Percentiles rank a stretch among this genome's conserved stretches.
These are phyloP conservation scores for Zaprionus bogoriensis DNA, from an alignment of 2,888 invertebrate genomes.

Conservation along the genomic window DNA sequence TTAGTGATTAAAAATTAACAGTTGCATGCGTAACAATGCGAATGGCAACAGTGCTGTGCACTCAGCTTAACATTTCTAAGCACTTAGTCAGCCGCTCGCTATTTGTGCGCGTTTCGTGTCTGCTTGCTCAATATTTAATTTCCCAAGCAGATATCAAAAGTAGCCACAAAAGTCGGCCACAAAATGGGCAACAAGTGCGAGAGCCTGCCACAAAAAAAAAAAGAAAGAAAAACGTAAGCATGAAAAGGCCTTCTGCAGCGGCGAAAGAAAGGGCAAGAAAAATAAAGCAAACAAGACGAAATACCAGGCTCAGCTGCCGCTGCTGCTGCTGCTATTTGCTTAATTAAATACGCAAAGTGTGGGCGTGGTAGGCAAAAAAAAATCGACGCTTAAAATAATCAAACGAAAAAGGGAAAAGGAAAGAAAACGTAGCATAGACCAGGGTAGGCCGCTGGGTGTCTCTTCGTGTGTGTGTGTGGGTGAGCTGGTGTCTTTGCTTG, in stretches of 20 bases:
- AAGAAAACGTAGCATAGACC: slow-evolving; percentile 5
- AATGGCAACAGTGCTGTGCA: too few species aligned
- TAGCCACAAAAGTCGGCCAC: slow-evolving; percentile 22
- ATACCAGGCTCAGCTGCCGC: slow-evolving; percentile 40
- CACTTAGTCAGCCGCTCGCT: too few species aligned
- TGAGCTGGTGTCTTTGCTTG: slow-evolving; percentile 21
- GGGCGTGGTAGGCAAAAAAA: slow-evolving; percentile 25
- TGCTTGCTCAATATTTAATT: slow-evolving; percentile 1
- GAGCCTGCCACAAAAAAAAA: slow-evolving; percentile 34
- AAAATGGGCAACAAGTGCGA: slow-evolving; percentile 53
- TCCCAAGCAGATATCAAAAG: neutral
- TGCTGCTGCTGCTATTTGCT: slow-evolving; percentile 61
- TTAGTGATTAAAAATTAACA: too few species aligned
- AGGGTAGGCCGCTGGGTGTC: slow-evolving; percentile 10
- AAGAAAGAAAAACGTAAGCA: too few species aligned
- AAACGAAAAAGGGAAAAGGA: slow-evolving; percentile 21
- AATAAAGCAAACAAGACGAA: slow-evolving; percentile 8
- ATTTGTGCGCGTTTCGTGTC: too few species aligned
- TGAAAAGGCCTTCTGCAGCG: too few species aligned
- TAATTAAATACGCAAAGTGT: slow-evolving; percentile 65
- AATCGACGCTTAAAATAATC: slow-evolving; percentile 41
- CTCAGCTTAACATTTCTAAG: too few species aligned
- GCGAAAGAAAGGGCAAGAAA: slow-evolving; percentile 8
- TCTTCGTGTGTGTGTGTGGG: slow-evolving; percentile 31
- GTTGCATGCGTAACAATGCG: too few species aligned